Evolutionary conservation across 1,140 invertebrate species (phyloP), one percentile per base, ranked within the genome.

Genomic region (Dinothrombium tinctorium): DNA sequence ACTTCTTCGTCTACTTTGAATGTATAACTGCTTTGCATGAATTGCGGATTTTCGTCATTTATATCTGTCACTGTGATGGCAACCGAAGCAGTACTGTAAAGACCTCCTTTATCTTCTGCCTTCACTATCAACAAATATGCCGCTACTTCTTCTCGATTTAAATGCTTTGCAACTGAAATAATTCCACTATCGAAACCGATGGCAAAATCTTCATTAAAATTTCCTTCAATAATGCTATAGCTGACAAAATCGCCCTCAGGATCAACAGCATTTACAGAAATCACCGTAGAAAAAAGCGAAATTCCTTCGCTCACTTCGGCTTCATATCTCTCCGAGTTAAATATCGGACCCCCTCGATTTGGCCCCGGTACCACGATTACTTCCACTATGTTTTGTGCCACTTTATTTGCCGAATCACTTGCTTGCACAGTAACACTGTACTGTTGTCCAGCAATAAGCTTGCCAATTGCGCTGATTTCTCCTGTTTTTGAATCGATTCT

Each of bases 41-140:
- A 86, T 48, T 75, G 73, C 20, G 59, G 59, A 40, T 50, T 56
- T 46, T 83, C 80, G 50, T 87, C 81, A 51, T 87, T 86, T 26
- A 83, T 80, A 52, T 86, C 82, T 0, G 76, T 79, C 0, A 89
- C 75, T 53, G 73, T 75, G 15, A 89, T 78, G 51, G 82, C 81
- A 0, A 86, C 73, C 1, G 73, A 80, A 0, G 76, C 73, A 1
- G 74, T 79, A 46, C 37, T 37, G 36, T 43, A 50, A 21, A 86
- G 56, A 26, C 76, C 78, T 11, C 76, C 79, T 14, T 72, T 69
- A 56, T 89, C 81, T 56, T 81, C 77, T 0, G 80, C 81, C 62
- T 71, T 75, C 20, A 87, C 69, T 43, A 76, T 62, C 59, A 84
- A 54, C 54, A 77, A 74, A 59, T 83, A 84, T 50, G 74, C 65